These are phyloP conservation scores for Acanthurus lineatus DNA, from an alignment of 2,797 vertebrate species.

Conservation along the genomic window DNA sequence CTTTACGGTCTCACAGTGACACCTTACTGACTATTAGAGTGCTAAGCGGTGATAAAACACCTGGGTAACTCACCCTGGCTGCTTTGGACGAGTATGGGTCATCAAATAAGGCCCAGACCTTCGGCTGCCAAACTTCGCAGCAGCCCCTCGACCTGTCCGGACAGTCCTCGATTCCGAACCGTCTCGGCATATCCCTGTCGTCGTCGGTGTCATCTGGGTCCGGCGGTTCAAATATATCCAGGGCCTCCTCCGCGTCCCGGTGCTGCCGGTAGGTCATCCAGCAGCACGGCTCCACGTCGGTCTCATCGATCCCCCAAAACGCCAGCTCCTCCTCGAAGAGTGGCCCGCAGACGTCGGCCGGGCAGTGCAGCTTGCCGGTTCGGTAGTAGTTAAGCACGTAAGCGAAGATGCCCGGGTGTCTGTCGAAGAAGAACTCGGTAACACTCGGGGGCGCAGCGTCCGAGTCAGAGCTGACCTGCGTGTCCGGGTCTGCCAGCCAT, in stretches of 20 bases:
- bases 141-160: conserved; percentile 85
- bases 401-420: conserved; percentile 97
- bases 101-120: conserved; percentile 97
- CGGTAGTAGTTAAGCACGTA: conserved; percentile 99
- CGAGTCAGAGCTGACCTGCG: conserved; percentile 85
- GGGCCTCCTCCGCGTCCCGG: conserved; percentile 96
- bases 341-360: conserved; percentile 97
- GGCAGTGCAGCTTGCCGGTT: conserved; percentile 98
- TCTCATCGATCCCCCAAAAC: conserved; percentile 98
- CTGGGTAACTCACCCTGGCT: conserved; percentile 90
- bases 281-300: conserved; percentile 98
- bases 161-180: conserved; percentile 92
- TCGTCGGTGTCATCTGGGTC: conserved; percentile 89
- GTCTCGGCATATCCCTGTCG: conserved; percentile 81
- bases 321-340: conserved; percentile 98
- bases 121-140: conserved; percentile 92
- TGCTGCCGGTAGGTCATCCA: conserved; percentile 99
- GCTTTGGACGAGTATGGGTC: conserved; percentile 96
- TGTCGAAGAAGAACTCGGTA: conserved; percentile 95
- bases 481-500: conserved; percentile 92
- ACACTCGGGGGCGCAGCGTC: conserved; percentile 76
- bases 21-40: neutral
- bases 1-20: neutral
- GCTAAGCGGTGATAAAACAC: neutral
- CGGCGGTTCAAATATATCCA: conserved; percentile 95